These are phyloP conservation scores for Syngnathus acus DNA, from an alignment of 2,797 vertebrate genomes.

Conservation along the genomic window DNA sequence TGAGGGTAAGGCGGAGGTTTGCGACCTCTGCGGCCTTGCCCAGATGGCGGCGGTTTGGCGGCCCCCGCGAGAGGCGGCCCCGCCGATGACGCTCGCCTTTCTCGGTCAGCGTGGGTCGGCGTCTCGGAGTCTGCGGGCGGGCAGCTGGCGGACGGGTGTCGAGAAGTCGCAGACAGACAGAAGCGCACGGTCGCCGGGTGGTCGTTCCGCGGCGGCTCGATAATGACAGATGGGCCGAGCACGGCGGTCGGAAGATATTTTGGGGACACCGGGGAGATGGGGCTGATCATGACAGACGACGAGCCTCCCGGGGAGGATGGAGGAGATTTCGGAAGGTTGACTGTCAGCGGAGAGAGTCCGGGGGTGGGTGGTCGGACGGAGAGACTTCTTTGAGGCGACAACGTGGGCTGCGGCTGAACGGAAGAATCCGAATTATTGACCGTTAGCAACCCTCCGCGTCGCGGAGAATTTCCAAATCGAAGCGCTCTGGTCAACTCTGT, in stretches of 20 bases:
- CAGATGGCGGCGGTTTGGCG: constrained; percentile 8
- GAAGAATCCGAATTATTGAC: constrained; percentile 3
- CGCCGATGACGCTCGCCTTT: constrained; percentile 25
- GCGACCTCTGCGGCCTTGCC: constrained; percentile 43
- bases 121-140: constrained; percentile 44
- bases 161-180: constrained; percentile 20
- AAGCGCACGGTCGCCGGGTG: constrained; percentile 40
- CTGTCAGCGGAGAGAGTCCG: constrained; percentile 56
- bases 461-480: constrained; percentile 24
- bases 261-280: constrained; percentile 26
- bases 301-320: constrained; percentile 38
- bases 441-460: constrained; percentile 11
- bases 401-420: constrained; percentile 4
- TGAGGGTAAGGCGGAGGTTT: constrained; percentile 73
- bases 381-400: constrained; percentile 37
- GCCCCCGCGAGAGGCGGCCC: constrained; percentile 16
- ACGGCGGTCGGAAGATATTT: constrained; percentile 33
- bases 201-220: constrained; percentile 41
- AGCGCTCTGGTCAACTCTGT: constrained; percentile 18
- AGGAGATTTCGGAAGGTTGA: constrained; percentile 45
- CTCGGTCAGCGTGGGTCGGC: constrained; percentile 15
- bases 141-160: constrained; percentile 41
- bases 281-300: constrained; percentile 30
- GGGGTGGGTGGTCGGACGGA: constrained; percentile 58
- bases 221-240: constrained; percentile 52